Percentiles rank a stretch among this genome's conserved stretches.
Evolutionary conservation across 2,113 vertebrate genomes (phyloP).

Genomic region (Ctenodactylus gundi): DNA sequence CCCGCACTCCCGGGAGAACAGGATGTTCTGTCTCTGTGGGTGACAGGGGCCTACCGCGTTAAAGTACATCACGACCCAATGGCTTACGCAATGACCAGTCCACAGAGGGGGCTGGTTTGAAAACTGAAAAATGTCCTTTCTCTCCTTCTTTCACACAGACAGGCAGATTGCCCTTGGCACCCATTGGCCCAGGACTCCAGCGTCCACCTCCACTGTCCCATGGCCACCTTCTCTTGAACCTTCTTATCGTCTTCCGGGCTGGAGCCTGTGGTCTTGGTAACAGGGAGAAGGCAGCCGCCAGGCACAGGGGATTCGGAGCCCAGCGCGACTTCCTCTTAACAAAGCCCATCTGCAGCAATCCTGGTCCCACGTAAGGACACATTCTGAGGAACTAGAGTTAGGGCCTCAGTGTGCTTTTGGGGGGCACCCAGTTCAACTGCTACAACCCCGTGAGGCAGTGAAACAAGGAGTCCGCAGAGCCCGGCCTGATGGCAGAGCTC

Average conservation of each 20-base stretch:
- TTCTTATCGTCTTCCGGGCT: not conserved
- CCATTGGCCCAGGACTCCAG: accelerated
- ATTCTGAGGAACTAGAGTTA: not conserved
- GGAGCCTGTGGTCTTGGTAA: too few species aligned
- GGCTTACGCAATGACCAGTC: not conserved
- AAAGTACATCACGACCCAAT: not conserved
- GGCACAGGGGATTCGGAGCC: not conserved
- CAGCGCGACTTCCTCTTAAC: not conserved
- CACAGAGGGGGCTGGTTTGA: not conserved
- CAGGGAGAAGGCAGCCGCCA: too few species aligned
- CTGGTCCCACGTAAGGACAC: not conserved
- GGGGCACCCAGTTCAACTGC: not conserved
- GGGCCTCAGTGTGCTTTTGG: not conserved
- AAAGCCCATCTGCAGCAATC: too few species aligned
- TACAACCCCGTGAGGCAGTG: not conserved
- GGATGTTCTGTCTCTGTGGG: not conserved
- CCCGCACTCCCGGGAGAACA: not conserved
- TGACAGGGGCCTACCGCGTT: too few species aligned
- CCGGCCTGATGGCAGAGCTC: too few species aligned
- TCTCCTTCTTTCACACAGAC: accelerated
- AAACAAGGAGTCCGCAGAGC: too few species aligned
- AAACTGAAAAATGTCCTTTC: not conserved
- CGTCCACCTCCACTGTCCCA: accelerated
- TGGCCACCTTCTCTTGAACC: accelerated
- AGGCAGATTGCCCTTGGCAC: accelerated